Percentiles rank a stretch among this genome's conserved stretches.
phyloP scores from a whole-genome alignment of 2,797 vertebrate species.

The Halcyon badia region DNA sequence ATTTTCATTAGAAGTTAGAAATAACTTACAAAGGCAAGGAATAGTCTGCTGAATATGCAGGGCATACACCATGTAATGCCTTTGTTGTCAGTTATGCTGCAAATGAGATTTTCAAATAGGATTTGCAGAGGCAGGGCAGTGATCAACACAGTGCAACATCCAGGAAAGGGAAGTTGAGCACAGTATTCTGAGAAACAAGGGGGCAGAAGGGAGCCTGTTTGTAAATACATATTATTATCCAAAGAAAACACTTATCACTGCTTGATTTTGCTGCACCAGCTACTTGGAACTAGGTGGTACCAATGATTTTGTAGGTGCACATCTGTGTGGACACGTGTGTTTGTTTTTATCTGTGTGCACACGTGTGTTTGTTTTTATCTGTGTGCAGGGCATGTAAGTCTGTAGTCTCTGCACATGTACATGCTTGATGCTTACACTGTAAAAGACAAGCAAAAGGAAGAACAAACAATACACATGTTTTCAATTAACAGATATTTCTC shows the following conservation, averaged over 20 bases:
- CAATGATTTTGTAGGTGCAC: slow-evolving; percentile 45
- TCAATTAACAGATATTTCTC: slow-evolving; percentile 29
- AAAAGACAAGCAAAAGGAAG: slow-evolving; percentile 44
- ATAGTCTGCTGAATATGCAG: slow-evolving; percentile 25
- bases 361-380: background rate
- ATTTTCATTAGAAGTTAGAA: slow-evolving; percentile 59
- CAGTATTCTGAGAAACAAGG: slow-evolving; percentile 59
- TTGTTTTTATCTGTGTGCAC: background rate
- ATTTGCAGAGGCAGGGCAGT: slow-evolving; percentile 68
- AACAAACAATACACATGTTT: slow-evolving; percentile 25
- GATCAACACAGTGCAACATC: slow-evolving; percentile 59
- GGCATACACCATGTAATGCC: slow-evolving; percentile 61
- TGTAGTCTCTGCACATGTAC: background rate
- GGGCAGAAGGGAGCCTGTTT: slow-evolving; percentile 72
- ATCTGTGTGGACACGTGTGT: background rate
- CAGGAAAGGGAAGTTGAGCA: slow-evolving; percentile 54
- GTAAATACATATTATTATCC: slow-evolving; percentile 74
- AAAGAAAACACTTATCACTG: slow-evolving; percentile 69
- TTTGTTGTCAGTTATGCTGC: slow-evolving; percentile 77
- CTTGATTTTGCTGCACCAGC: slow-evolving; percentile 68
- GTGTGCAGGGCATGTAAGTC: background rate
- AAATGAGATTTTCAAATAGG: slow-evolving; percentile 79
- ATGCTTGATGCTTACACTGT: background rate
- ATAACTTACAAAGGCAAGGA: slow-evolving; percentile 67
- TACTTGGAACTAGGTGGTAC: slow-evolving; percentile 50